Conservation (phyloP, 2,888 invertebrate species). For the Netelia melanura region DNA sequence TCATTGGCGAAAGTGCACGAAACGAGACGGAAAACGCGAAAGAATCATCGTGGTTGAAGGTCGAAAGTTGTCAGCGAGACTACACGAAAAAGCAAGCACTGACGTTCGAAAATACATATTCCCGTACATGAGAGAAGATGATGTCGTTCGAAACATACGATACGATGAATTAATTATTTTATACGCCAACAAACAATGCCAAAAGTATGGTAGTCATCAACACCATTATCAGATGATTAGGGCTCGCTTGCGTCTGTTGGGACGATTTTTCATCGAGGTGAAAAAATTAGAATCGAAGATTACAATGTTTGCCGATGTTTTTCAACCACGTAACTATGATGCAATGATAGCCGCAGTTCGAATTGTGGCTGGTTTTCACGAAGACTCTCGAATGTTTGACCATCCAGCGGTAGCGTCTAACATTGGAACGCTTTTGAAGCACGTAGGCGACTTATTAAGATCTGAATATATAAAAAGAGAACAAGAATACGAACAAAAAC, state of each 20-base stretch:
- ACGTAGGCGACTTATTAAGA: slow-evolving; percentile 57
- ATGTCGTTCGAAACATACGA: slow-evolving; percentile 56
- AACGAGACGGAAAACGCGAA: slow-evolving; percentile 32
- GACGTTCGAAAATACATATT: slow-evolving; percentile 56
- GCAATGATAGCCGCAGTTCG: slow-evolving; percentile 45
- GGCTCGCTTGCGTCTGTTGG: slow-evolving; percentile 62
- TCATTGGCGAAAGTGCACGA: slow-evolving; percentile 59
- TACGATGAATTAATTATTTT: slow-evolving; percentile 64
- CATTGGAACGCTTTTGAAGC: slow-evolving; percentile 61
- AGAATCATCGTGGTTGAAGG: slow-evolving; percentile 58
- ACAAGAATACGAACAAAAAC: slow-evolving; percentile 26
- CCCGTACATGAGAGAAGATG: slow-evolving; percentile 66
- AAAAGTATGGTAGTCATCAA: slow-evolving; percentile 57
- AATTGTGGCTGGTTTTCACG: slow-evolving; percentile 54
- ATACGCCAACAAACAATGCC: slow-evolving; percentile 65
- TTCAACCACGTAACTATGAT: slow-evolving; percentile 58
- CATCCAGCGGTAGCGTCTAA: slow-evolving; percentile 56
- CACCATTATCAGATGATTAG: slow-evolving; percentile 65
- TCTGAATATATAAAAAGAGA: slow-evolving; percentile 57
- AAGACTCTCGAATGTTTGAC: slow-evolving; percentile 38
- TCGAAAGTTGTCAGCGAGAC: slow-evolving; percentile 45
- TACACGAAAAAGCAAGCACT: slow-evolving; percentile 59
- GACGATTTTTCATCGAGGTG: slow-evolving; percentile 60
- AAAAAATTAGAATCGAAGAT: slow-evolving; percentile 57
- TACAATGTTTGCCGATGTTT: slow-evolving; percentile 54